A percentile compares a stretch with the other conserved stretches of the same genome.
phyloP scores from a whole-genome alignment of 2,113 vertebrate species.

The Colinus virginianus region DNA sequence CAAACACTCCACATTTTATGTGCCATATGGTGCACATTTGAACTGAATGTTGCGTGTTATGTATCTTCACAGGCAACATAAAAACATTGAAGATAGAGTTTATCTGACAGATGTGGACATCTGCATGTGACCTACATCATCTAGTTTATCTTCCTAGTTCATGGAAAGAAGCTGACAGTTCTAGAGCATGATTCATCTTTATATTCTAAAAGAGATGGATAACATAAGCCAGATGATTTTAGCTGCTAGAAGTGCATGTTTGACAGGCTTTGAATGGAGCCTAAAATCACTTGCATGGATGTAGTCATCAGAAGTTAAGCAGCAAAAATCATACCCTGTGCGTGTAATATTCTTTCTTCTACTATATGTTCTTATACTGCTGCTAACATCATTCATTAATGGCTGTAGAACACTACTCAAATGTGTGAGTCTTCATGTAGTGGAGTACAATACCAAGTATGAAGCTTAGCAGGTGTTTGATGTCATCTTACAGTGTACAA shows the following conservation, averaged over 20 bases:
- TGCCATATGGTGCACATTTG: neutral
- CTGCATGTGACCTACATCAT: neutral
- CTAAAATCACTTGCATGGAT: neutral
- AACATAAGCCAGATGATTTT: neutral
- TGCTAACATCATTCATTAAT: neutral
- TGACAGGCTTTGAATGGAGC: rapidly evolving
- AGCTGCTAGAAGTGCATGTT: neutral
- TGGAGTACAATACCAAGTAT: neutral
- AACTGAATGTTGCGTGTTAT: neutral
- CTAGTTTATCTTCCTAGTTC: neutral
- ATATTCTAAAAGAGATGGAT: neutral
- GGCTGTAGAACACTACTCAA: neutral
- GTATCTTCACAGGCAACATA: neutral
- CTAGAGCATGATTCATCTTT: neutral
- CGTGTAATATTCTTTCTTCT: neutral
- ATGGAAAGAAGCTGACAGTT: neutral
- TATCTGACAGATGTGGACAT: neutral
- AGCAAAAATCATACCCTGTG: neutral
- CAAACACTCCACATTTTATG: neutral
- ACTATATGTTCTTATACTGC: neutral
- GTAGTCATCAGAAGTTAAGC: neutral
- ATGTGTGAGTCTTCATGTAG: neutral
- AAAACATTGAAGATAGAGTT: neutral
- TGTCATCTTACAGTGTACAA: neutral
- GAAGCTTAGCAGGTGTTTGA: neutral